Percentiles rank a stretch among this genome's conserved stretches.
phyloP scores from a whole-genome alignment of 2,797 vertebrate species.

The Pachyuromys duprasi region DNA sequence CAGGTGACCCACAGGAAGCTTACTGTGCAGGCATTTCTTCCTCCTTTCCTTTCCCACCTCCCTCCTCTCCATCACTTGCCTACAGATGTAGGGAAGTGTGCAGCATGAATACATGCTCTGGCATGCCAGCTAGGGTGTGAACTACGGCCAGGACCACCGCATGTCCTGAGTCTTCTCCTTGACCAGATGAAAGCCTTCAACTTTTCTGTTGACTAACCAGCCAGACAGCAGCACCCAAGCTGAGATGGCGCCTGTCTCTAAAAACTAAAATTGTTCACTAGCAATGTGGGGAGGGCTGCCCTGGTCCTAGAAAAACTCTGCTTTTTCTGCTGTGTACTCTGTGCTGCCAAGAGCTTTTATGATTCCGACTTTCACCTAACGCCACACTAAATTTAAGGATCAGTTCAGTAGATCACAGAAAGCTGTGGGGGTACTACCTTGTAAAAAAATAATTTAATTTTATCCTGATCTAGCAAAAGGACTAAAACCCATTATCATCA shows the following conservation, averaged over 20 bases:
- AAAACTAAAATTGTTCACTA: neutral
- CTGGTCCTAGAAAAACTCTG: neutral
- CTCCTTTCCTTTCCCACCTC: neutral
- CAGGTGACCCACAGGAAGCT: neutral
- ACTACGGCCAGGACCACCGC: neutral
- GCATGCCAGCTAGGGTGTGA: neutral
- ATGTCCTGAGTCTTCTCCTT: neutral
- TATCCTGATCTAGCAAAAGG: neutral
- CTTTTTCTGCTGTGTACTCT: neutral
- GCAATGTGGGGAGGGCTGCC: neutral
- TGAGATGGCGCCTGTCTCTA: neutral
- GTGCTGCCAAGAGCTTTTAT: neutral
- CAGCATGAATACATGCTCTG: fast-evolving
- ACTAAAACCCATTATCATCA: neutral
- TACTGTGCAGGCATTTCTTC: neutral
- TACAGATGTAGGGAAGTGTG: neutral
- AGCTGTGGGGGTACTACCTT: neutral
- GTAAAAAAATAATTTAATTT: neutral
- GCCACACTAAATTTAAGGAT: neutral
- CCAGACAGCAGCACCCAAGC: neutral
- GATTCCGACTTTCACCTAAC: neutral
- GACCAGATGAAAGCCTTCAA: neutral
- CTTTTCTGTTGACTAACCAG: neutral
- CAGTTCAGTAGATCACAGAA: neutral
- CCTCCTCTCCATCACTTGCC: neutral